Percentiles rank a stretch among this genome's conserved stretches.
Evolutionary conservation across 64 coral and sea anemone genomes (phyloP).

Genomic region (Trachythela sp.): DNA sequence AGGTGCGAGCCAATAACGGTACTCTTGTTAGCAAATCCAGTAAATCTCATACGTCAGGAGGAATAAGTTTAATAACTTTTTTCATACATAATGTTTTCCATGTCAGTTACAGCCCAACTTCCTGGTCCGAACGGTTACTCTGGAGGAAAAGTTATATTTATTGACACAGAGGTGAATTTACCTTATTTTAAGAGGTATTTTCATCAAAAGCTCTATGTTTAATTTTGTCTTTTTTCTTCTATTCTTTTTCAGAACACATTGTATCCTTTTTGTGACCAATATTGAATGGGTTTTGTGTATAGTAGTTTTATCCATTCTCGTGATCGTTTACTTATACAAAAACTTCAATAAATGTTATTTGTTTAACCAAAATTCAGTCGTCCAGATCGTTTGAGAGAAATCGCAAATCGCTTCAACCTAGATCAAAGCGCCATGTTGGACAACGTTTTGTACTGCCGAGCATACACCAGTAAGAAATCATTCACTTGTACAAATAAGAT

Average conservation of each 20-base stretch:
- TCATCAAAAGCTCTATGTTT: neutral
- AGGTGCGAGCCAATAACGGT: too few species aligned
- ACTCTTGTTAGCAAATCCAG: too few species aligned
- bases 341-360: neutral
- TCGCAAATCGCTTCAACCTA: slow-evolving; percentile 89
- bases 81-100: too few species aligned
- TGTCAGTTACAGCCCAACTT: slow-evolving; percentile 86
- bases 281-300: too few species aligned
- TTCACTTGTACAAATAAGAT: neutral
- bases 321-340: neutral
- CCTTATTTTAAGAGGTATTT: neutral
- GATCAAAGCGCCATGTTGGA: slow-evolving; percentile 99
- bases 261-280: slow-evolving; percentile 71
- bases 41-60: too few species aligned
- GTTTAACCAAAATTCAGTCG: slow-evolving; percentile 53
- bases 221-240: neutral
- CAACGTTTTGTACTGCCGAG: slow-evolving; percentile 95
- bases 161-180: slow-evolving; percentile 87
- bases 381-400: slow-evolving; percentile 91
- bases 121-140: slow-evolving; percentile 87
- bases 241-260: slow-evolving; percentile 75
- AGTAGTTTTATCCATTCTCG: too few species aligned
- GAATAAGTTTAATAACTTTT: too few species aligned
- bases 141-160: slow-evolving; percentile 98
- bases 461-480: slow-evolving; percentile 76